Evolutionary conservation across 1,140 invertebrate genomes (phyloP), one percentile per base, ranked within the genome.

Genomic region (Bombus superbus): DNA sequence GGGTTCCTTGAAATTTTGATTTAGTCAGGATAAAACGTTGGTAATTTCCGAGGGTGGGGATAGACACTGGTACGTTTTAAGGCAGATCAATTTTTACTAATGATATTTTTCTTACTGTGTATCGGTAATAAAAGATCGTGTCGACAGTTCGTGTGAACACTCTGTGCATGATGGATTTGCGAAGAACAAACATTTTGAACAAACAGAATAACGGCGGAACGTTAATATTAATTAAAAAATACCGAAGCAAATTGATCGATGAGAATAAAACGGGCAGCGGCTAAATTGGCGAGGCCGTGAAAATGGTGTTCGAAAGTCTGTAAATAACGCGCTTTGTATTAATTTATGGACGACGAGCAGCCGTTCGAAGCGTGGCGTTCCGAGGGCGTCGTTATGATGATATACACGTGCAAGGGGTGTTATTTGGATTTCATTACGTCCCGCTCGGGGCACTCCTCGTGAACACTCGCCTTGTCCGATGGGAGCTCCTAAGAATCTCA

Each of bases 371-470:
- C 69, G 86, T 84, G 73, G 80, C 85, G 86, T 83, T 88, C 82
- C 88, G 81, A 77, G 81, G 82, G 86, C 86, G 85, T 91, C 88
- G 85, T 91, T 91, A 91, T 72, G 86, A 90, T 91, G 90, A 91
- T 91, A 91, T 91, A 91, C 78, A 83, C 84, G 81, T 89, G 83
- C 81, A 44, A 69, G 78, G 85, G 88, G 86, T 91, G 86, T 91
- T 91, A 91, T 91, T 91, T 90, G 90, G 86, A 90, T 91, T 91
- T 90, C 88, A 90, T 91, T 91, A 91, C 83, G 85, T 81, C 62
- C 90, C 69, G 38, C 79, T 80, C 66, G 59, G 79, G 35, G 42
- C 40, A 57, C 53, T 79, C 11, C 75, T 35, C 68, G n/a, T n/a
- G 57, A 79, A 22, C 57, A 80, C 68, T 64, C 22, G 32, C 69